Conservation (phyloP, 1,140 invertebrate species). For the Eumaeus atala region DNA sequence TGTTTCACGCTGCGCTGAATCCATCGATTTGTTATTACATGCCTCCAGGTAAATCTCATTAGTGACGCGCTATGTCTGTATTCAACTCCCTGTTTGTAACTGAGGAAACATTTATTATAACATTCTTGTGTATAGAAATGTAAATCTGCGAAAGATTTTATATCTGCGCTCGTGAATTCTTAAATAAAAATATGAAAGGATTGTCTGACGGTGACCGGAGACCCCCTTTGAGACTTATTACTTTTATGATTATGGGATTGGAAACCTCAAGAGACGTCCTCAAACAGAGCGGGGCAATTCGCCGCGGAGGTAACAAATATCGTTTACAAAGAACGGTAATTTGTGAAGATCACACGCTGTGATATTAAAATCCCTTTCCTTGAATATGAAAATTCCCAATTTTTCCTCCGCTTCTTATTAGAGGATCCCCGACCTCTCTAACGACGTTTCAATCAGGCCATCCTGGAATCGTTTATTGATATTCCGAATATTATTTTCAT, state of each 20-base stretch:
- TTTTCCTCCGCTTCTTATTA: slow-evolving; percentile 11
- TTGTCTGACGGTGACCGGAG: background rate
- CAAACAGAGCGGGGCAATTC: background rate
- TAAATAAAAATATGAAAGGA: background rate
- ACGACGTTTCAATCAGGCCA: slow-evolving; percentile 14
- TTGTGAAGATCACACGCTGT: slow-evolving; percentile 13
- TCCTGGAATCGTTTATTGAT: slow-evolving; percentile 7
- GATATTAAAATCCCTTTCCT: slow-evolving; percentile 17
- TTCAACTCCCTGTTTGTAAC: slow-evolving; percentile 12
- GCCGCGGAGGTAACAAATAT: background rate
- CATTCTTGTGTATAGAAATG: background rate
- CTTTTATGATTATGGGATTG: too few relatives aligned
- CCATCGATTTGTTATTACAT: background rate
- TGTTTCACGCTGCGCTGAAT: background rate
- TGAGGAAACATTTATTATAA: slow-evolving; percentile 2
- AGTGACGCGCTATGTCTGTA: background rate
- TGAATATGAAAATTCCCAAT: slow-evolving; percentile 17
- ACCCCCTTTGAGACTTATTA: slow-evolving; percentile 1
- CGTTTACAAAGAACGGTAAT: slow-evolving; percentile 17
- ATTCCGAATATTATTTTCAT: slow-evolving; percentile 6
- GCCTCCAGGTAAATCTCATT: slow-evolving; percentile 1
- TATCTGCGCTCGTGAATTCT: background rate
- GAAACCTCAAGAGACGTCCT: too few relatives aligned
- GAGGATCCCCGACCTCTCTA: slow-evolving; percentile 6
- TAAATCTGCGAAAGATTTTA: background rate